phyloP scores from a whole-genome alignment of 1,140 invertebrate genomes.

The Littorina saxatilis region DNA sequence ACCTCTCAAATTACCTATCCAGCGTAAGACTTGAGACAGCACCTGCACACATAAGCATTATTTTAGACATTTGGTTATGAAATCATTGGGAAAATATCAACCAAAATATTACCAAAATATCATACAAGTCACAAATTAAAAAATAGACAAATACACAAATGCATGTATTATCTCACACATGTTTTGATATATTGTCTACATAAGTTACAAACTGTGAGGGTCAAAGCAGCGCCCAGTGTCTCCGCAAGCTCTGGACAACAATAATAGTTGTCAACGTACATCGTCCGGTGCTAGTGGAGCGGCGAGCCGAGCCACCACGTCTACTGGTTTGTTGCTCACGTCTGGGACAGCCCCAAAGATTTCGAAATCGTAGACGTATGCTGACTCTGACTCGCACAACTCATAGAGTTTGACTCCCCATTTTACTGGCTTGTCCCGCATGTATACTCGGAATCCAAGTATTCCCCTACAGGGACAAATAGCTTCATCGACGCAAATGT shows the following conservation, averaged over 20 bases:
- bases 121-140: too few species aligned
- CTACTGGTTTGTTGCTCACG: slow-evolving; percentile 15
- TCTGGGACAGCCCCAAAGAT: slow-evolving; percentile 41
- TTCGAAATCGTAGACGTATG: slow-evolving; percentile 48
- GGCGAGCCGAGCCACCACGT: not conserved
- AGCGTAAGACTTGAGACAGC: too few species aligned
- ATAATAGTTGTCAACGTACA: slow-evolving; percentile 50
- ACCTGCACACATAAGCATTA: too few species aligned
- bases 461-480: slow-evolving; percentile 53
- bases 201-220: too few species aligned
- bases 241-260: slow-evolving; percentile 33
- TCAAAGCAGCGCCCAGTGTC: not conserved
- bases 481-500: slow-evolving; percentile 55
- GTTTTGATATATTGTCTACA: too few species aligned
- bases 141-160: too few species aligned
- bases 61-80: too few species aligned
- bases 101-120: too few species aligned
- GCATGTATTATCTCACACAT: too few species aligned
- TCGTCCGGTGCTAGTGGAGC: too few species aligned
- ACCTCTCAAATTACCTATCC: too few species aligned
- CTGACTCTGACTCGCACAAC: slow-evolving; percentile 46
- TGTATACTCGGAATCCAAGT: slow-evolving; percentile 45
- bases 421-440: slow-evolving; percentile 55
- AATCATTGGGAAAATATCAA: too few species aligned
- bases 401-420: slow-evolving; percentile 58